Percentiles rank a stretch among this genome's conserved stretches.
Evolutionary conservation across 1,140 invertebrate species (phyloP).

Genomic region (Brachionus paranguensis): DNA sequence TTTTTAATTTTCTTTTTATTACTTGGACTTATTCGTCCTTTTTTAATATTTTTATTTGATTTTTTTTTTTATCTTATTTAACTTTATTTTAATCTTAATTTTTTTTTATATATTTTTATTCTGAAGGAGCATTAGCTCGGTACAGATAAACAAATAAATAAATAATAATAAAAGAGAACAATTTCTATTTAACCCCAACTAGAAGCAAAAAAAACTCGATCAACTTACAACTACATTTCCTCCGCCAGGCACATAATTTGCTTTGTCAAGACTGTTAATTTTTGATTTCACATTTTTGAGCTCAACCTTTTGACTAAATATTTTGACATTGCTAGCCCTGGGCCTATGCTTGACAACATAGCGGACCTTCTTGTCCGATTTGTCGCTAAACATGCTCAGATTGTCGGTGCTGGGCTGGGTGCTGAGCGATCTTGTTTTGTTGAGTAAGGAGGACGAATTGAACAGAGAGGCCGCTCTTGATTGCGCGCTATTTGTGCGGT

Average conservation of each 20-base stretch:
- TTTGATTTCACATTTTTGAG: conserved; percentile 41
- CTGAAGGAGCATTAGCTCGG: no score
- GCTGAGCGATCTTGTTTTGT: background rate
- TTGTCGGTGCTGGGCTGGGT: background rate
- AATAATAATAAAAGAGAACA: no score
- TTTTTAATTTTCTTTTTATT: no score
- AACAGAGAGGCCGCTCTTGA: background rate
- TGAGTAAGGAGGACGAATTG: background rate
- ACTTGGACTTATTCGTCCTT: no score
- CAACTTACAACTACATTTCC: conserved; percentile 43
- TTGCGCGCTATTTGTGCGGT: background rate
- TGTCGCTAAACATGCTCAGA: background rate
- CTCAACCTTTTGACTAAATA: conserved; percentile 33
- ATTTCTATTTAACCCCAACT: no score
- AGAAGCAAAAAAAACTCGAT: no score
- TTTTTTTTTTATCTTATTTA: no score
- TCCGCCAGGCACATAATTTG: conserved; percentile 46
- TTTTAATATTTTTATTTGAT: no score
- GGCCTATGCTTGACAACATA: conserved; percentile 9
- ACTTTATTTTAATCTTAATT: no score
- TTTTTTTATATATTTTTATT: no score
- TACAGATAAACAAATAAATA: no score
- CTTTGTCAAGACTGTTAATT: conserved; percentile 47
- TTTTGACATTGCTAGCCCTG: conserved; percentile 1
- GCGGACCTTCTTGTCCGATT: background rate